Conservation (phyloP, 2,888 invertebrate genomes). For the Oligia strigilis region DNA sequence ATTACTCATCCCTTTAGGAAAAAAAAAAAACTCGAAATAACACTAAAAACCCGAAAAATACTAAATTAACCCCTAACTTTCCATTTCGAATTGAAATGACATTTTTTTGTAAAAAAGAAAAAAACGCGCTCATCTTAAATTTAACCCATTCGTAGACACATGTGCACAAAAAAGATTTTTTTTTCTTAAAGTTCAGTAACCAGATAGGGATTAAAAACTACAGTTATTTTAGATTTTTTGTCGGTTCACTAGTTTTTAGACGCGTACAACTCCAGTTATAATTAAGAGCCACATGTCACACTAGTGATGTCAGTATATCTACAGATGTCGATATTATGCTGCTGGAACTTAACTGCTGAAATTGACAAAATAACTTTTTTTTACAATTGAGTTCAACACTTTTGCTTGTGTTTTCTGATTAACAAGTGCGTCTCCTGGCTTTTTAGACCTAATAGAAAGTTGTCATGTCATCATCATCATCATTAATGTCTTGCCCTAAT, state of each 20-base stretch:
- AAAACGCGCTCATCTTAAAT: conserved; percentile 76
- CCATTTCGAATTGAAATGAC: conserved; percentile 88
- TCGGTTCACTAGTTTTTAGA: conserved; percentile 85
- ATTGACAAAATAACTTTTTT: not conserved
- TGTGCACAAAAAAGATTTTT: conserved; percentile 80
- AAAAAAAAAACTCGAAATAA: conserved; percentile 74
- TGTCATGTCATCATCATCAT: not conserved
- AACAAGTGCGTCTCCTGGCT: not conserved
- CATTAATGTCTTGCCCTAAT: not conserved
- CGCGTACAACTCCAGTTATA: conserved; percentile 85
- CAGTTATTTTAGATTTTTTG: conserved; percentile 86
- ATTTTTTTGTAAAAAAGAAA: conserved; percentile 77
- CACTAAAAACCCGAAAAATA: conserved; percentile 79
- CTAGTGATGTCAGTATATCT: conserved; percentile 67
- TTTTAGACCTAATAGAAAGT: not conserved
- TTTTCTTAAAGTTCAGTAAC: conserved; percentile 85
- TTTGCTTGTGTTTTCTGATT: not conserved
- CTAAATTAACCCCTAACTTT: conserved; percentile 87
- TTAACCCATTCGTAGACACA: conserved; percentile 88
- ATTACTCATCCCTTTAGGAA: conserved; percentile 83
- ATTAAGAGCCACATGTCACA: conserved; percentile 88
- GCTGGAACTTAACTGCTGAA: not conserved
- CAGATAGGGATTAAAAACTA: conserved; percentile 86
- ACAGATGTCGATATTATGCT: conserved; percentile 53
- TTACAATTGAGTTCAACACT: not conserved